Evolutionary conservation across 2,113 vertebrate genomes (phyloP).

Genomic region (Sander lucioperca): DNA sequence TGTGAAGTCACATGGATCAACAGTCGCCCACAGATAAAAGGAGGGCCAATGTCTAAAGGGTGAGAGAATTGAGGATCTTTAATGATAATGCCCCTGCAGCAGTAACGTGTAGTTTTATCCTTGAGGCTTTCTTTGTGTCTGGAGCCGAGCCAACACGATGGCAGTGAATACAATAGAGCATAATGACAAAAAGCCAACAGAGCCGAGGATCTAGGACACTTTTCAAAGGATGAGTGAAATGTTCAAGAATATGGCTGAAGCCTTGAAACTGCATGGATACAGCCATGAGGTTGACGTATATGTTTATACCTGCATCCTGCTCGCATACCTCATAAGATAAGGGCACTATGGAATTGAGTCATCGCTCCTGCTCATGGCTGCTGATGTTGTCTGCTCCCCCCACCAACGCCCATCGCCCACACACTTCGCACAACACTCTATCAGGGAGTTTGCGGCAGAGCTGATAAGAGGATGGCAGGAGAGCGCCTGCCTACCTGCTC

Average conservation of each 20-base stretch:
- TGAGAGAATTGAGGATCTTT: slow-evolving; percentile 49
- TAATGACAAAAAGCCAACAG: slow-evolving; percentile 29
- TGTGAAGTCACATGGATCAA: slow-evolving; percentile 59
- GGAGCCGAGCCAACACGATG: slow-evolving; percentile 43
- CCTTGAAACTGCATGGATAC: slow-evolving; percentile 17
- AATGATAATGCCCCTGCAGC: slow-evolving; percentile 52
- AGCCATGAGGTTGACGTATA: slow-evolving; percentile 24
- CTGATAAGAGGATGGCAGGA: slow-evolving; percentile 57
- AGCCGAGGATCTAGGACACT: slow-evolving; percentile 25
- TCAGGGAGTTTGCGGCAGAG: slow-evolving; percentile 31
- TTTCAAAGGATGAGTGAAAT: slow-evolving; percentile 31
- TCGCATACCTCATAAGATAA: slow-evolving; percentile 53
- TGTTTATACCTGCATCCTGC: slow-evolving; percentile 32
- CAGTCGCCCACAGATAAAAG: slow-evolving; percentile 51
- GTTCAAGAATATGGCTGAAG: slow-evolving; percentile 11
- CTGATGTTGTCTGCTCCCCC: slow-evolving; percentile 42
- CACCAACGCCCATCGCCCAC: slow-evolving; percentile 13
- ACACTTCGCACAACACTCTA: slow-evolving; percentile 31
- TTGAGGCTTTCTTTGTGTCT: slow-evolving; percentile 56
- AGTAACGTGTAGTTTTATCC: slow-evolving; percentile 51
- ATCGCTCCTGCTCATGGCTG: slow-evolving; percentile 41
- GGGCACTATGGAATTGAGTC: slow-evolving; percentile 57
- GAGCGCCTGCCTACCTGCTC: slow-evolving; percentile 35
- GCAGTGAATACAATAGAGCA: slow-evolving; percentile 35
- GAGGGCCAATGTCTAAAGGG: slow-evolving; percentile 47